Base-by-base conservation (phyloP, 2,888 invertebrate genomes). In the Brachyptera putata region DNA sequence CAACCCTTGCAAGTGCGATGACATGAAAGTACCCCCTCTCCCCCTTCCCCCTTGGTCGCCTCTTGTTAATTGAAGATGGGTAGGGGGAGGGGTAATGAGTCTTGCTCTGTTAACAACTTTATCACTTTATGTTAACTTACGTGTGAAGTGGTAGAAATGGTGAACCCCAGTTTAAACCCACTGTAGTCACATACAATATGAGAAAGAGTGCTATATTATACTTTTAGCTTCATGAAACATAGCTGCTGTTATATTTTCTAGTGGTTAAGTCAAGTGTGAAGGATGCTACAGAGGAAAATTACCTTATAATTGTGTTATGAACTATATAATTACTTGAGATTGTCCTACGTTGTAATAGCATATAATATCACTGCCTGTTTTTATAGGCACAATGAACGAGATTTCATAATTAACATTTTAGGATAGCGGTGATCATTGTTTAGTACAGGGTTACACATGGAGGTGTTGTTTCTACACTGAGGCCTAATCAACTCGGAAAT, bases 61-160 rank as follows among this genome's bases (percentile, higher is more conserved):
- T 41, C 21, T 41, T 41, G 69, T 69, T 72, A 72, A 72, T 73
- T 72, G 68, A 69, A 69, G 68, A 68, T 70, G 69, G n/a, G n/a
- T n/a, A n/a, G n/a, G n/a, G n/a, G n/a, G n/a, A n/a, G n/a, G 70
- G 70, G 67, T 70, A 69, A 70, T 70, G 68, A 68, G 67, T 67
- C n/a, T n/a, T n/a, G 66, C 65, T 66, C 68, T 67, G 70, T 69
- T 69, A 60, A 63, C 68, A 68, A 48, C 48, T 48, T 48, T 48
- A 48, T 48, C 48, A 48, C 48, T 48, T 24, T 48, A 48, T 48
- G 48, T 48, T 24, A 48, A 48, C 48, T 48, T 25, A 14, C n/a
- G 22, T 21, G 48, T 48, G 25, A 24, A 25, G 48, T 22, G 25
- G 48, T 14, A 48, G 22, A n/a, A n/a, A n/a, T n/a, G 11, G 18